Percentiles rank a stretch among this genome's conserved stretches.
Evolutionary conservation across 2,888 invertebrate genomes (phyloP).

Genomic region (Cantharis rufa): DNA sequence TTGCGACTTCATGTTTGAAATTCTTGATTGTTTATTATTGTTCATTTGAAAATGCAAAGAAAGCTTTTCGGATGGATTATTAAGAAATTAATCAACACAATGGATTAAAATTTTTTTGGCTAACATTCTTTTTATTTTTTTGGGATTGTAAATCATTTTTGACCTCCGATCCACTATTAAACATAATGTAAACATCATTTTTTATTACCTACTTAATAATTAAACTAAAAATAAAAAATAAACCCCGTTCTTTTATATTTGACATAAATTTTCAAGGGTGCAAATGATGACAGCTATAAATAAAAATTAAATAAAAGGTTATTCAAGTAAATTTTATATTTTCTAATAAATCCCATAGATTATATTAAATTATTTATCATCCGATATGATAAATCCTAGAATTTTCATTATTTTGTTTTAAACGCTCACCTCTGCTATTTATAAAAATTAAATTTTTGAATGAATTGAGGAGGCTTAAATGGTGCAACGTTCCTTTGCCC

Average conservation of each 20-base stretch:
- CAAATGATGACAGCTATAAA: not conserved
- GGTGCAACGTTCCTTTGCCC: not conserved
- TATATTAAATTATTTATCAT: not conserved
- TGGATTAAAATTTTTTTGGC: not conserved
- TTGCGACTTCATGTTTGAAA: not conserved
- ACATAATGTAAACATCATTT: not conserved
- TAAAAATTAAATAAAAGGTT: not conserved
- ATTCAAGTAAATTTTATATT: not conserved
- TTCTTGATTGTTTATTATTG: not conserved
- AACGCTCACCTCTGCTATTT: not conserved
- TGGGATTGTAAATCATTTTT: not conserved
- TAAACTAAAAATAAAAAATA: constrained; percentile 7
- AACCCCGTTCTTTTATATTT: constrained; percentile 7
- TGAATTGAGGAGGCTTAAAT: not conserved
- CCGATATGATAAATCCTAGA: not conserved
- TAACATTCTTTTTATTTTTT: not conserved
- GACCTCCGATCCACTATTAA: not conserved
- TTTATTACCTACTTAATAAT: not conserved
- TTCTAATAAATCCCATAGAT: not conserved
- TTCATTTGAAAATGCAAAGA: not conserved
- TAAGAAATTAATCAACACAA: not conserved
- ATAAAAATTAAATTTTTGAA: not conserved
- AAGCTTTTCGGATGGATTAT: no score
- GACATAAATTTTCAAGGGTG: constrained; percentile 12
- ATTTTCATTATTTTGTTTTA: not conserved